Conservation (phyloP, 2,888 invertebrate species). For the Metellina segmentata region DNA sequence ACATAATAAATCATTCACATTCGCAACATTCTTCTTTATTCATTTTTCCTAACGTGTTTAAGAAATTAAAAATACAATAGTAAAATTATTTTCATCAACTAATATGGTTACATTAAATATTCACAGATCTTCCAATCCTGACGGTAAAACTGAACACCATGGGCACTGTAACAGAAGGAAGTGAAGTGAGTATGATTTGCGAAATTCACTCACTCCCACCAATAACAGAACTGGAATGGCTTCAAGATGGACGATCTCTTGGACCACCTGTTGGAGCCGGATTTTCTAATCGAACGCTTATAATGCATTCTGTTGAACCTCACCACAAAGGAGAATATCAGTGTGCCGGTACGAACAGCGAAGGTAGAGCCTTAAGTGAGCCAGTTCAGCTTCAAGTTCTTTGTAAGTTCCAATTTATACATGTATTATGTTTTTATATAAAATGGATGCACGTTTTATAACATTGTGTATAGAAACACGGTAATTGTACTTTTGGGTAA, state of each 20-base stretch:
- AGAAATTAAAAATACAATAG: too few species aligned
- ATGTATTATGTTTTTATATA: too few species aligned
- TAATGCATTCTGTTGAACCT: constrained; percentile 59
- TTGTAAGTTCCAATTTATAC: constrained; percentile 45
- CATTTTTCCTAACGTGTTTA: too few species aligned
- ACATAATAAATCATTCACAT: too few species aligned
- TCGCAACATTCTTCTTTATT: too few species aligned
- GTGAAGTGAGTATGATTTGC: constrained; percentile 78
- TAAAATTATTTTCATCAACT: neutral
- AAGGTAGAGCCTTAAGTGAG: constrained; percentile 70
- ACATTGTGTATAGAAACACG: too few species aligned
- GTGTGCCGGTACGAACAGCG: constrained; percentile 71
- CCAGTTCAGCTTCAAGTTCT: constrained; percentile 59
- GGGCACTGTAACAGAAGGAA: constrained; percentile 76
- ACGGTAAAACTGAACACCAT: constrained; percentile 31
- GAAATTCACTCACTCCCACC: constrained; percentile 78
- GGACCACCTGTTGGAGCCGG: constrained; percentile 55
- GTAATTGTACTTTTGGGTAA: too few species aligned
- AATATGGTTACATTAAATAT: neutral
- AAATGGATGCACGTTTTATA: too few species aligned
- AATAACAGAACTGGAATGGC: constrained; percentile 78
- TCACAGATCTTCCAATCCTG: constrained; percentile 48
- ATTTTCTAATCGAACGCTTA: constrained; percentile 51
- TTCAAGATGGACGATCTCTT: constrained; percentile 75
- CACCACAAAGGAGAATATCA: constrained; percentile 73